phyloP scores from a whole-genome alignment of 2,797 vertebrate species.

The Podarcis siculus region DNA sequence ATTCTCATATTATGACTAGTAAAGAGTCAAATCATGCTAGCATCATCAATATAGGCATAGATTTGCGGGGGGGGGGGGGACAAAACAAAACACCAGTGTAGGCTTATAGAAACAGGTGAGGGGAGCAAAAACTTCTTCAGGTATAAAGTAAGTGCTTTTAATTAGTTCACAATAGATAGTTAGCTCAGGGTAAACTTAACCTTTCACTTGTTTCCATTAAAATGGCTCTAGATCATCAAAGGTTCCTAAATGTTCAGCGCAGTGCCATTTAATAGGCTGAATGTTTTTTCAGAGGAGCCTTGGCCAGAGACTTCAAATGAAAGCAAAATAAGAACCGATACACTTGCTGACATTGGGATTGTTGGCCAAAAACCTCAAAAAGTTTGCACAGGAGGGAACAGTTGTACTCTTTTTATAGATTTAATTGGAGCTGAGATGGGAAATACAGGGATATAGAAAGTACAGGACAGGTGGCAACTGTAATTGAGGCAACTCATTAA shows the following conservation, averaged over 20 bases:
- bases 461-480: conserved; percentile 4
- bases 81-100: background rate
- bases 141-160: background rate
- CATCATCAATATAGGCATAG: background rate
- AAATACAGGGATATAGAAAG: background rate
- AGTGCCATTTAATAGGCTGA: conserved; percentile 8
- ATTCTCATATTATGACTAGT: no score
- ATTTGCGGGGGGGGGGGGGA: no score
- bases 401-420: conserved; percentile 6
- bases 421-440: conserved; percentile 15
- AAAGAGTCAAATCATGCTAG: no score
- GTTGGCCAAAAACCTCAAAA: background rate
- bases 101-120: background rate
- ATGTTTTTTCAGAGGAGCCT: conserved; percentile 11
- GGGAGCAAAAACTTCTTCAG: background rate
- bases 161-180: background rate
- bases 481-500: conserved; percentile 23
- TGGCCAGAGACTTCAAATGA: background rate
- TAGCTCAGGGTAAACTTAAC: background rate
- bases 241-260: background rate
- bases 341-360: background rate
- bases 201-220: background rate
- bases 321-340: background rate
- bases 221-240: background rate
- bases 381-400: background rate